phyloP scores from a whole-genome alignment of 2,113 vertebrate genomes.

The Ivindomyrus marchei region DNA sequence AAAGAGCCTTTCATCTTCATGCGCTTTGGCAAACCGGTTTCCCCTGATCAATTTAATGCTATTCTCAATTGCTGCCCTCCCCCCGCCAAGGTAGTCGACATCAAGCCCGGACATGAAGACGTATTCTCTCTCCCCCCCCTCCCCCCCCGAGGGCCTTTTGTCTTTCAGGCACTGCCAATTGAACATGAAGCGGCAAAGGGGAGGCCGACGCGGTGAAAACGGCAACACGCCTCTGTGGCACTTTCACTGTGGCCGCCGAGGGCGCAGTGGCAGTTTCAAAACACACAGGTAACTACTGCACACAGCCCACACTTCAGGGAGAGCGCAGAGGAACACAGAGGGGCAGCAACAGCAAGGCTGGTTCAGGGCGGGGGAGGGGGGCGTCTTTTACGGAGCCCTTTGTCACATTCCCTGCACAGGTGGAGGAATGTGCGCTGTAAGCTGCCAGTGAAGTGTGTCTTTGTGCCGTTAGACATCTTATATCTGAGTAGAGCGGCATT shows the following conservation, averaged over 20 bases:
- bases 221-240: constrained; percentile 20
- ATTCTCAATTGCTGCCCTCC: background rate
- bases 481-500: background rate
- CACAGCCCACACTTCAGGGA: background rate
- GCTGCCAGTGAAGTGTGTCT: constrained; percentile 21
- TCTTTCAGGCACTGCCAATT: background rate
- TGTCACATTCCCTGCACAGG: constrained; percentile 44
- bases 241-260: background rate
- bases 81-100: background rate
- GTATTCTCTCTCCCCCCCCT: background rate
- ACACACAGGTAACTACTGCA: constrained; percentile 3
- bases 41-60: constrained; percentile 12
- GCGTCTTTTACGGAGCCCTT: background rate
- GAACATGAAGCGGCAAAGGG: background rate
- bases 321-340: background rate
- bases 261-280: background rate
- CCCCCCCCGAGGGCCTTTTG: background rate
- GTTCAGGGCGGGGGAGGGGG: background rate
- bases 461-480: background rate
- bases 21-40: background rate
- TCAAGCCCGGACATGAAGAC: background rate
- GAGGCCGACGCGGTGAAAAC: background rate
- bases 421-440: constrained; percentile 42
- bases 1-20: constrained; percentile 30
- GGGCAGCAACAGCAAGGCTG: no score